Base-by-base conservation (phyloP, 2,113 vertebrate species). In the Corynorhinus townsendii region DNA sequence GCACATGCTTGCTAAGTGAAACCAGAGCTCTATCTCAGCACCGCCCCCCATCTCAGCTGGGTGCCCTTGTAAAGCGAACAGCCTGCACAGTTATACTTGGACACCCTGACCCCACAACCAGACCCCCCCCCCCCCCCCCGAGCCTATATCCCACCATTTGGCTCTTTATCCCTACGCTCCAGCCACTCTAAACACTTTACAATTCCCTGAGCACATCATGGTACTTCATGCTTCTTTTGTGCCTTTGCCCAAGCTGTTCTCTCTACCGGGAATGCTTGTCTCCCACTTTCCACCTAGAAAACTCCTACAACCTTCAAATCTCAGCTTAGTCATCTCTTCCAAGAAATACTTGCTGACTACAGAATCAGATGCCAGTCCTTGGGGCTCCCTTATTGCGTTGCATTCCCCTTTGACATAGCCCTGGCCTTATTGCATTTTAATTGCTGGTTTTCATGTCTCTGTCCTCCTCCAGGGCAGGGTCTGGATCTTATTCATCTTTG, bases 41-140 rank as follows among this genome's bases (percentile, higher is more conserved):
- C 35, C 7, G 0, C 16, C 12, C 45, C 15, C 15, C 0, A 0
- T 4, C 7, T 85, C 1, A 2, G 8, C 71, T 40, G 30, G 64
- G 11, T 11, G 1, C 2, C 20, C 19, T 80, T 9, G 0, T n/a
- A 43, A 91, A 75, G 75, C 0, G 0, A 66, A 33, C 38, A 56
- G 86, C 59, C 26, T 11, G 14, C n/a, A 22, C 12, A 30, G 38
- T 19, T 7, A 47, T 2, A 49, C 7, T 2, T 2, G 20, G 84
- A n/a, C 19, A 16, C 26, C 68, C 19, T 24, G 33, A 11, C 49
- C 59, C 33, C 10, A 52, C 43, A 28, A 43, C 73, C 75, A 66
- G 43, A 59, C 19, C 59, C 4, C n/a, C 24, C 24, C 24, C 45
- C 40, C 77, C 7, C 38, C 49, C 4, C 14, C 52, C 45, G n/a